These are phyloP conservation scores for Pocillopora damicornis DNA, from an alignment of 64 coral and sea anemone genomes.

Conservation along the genomic window DNA sequence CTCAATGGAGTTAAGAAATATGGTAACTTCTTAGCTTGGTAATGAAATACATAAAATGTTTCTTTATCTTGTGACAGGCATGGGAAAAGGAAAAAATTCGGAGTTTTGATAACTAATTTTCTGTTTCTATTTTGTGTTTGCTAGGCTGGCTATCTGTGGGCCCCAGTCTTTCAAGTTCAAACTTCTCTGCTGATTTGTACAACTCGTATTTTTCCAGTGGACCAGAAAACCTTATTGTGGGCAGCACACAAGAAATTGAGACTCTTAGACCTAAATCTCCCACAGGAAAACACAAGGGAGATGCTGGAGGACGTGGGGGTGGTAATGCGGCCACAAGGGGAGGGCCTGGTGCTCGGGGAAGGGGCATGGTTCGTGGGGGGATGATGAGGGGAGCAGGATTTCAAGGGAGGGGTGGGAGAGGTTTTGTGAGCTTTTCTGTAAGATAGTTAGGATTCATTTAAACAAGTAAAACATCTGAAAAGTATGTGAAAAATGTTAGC, in stretches of 20 bases:
- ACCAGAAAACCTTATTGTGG: slow-evolving; percentile 80
- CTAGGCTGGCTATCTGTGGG: slow-evolving; percentile 96
- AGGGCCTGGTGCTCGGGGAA: slow-evolving; percentile 38
- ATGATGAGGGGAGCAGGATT: slow-evolving; percentile 65
- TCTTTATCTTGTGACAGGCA: too few species aligned
- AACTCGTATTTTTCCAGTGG: slow-evolving; percentile 79
- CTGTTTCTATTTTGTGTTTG: neutral
- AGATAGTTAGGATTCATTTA: neutral
- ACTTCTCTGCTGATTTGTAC: slow-evolving; percentile 91
- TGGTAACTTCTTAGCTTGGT: too few species aligned
- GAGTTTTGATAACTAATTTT: neutral
- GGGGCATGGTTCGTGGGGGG: slow-evolving; percentile 74
- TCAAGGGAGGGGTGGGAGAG: slow-evolving; percentile 70
- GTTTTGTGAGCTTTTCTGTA: slow-evolving; percentile 57
- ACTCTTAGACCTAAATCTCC: slow-evolving; percentile 96
- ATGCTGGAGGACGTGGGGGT: slow-evolving; percentile 77
- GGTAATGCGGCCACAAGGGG: slow-evolving; percentile 46
- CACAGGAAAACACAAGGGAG: slow-evolving; percentile 89
- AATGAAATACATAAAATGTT: too few species aligned
- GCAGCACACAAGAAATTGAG: slow-evolving; percentile 90
- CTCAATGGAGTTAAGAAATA: too few species aligned
- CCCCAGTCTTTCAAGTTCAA: slow-evolving; percentile 86
- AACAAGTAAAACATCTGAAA: neutral
- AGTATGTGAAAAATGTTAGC: neutral
- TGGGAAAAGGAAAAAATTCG: neutral